A percentile compares a stretch with the other conserved stretches of the same genome.
These are phyloP conservation scores for Creontiades dilutus DNA, from an alignment of 2,888 invertebrate genomes.

Conservation along the genomic window DNA sequence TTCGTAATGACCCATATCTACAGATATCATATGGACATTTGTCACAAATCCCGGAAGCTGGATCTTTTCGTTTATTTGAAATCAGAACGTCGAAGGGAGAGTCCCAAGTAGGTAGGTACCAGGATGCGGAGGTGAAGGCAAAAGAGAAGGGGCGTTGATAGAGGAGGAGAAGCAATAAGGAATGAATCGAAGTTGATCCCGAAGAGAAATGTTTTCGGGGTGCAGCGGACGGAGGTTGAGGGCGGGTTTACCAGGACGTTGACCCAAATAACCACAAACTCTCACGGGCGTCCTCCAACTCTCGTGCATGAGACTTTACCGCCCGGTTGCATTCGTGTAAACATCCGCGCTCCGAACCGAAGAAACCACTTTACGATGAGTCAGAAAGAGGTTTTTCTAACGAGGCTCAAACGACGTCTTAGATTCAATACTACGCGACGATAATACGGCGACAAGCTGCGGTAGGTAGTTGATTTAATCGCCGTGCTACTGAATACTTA, in stretches of 20 bases:
- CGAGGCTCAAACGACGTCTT: too few species aligned
- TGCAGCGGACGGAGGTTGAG: slow-evolving; percentile 32
- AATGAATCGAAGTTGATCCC: slow-evolving; percentile 16
- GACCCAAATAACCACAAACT: slow-evolving; percentile 33
- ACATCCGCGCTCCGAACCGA: neutral
- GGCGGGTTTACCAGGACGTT: slow-evolving; percentile 22
- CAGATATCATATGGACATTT: too few species aligned
- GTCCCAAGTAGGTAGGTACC: neutral
- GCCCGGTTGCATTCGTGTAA: slow-evolving; percentile 38
- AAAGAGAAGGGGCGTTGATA: neutral
- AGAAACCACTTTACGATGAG: neutral
- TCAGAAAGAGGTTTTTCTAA: neutral
- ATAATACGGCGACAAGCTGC: too few species aligned
- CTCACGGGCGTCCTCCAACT: neutral
- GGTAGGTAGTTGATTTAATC: too few species aligned
- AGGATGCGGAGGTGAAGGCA: slow-evolving; percentile 14
- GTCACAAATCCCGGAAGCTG: too few species aligned
- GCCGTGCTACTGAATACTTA: too few species aligned
- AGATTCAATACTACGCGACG: too few species aligned
- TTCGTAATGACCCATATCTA: too few species aligned
- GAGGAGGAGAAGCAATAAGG: neutral
- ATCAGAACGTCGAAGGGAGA: too few species aligned
- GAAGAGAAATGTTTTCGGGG: slow-evolving; percentile 35
- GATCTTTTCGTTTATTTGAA: too few species aligned
- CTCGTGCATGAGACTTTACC: neutral